phyloP scores from a whole-genome alignment of 2,797 vertebrate species.

The Falco naumanni region DNA sequence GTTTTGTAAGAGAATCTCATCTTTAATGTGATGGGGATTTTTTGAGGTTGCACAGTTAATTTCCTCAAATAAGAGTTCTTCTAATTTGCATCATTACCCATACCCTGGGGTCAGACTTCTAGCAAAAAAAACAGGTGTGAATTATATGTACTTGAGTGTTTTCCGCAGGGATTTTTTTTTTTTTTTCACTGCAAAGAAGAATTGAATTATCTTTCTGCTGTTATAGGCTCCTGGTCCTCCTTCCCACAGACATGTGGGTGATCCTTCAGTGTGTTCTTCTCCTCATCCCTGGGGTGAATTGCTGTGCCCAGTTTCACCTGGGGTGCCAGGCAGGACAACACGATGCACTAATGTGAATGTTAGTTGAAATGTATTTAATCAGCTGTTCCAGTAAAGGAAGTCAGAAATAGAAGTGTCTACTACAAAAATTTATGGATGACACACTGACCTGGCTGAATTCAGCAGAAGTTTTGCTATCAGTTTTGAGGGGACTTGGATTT shows the following conservation, averaged over 20 bases:
- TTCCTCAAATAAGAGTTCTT: slow-evolving; percentile 12
- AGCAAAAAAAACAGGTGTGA: not conserved
- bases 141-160: not conserved
- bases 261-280: not conserved
- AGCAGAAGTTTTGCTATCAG: not conserved
- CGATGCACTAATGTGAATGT: not conserved
- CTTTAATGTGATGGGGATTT: not conserved
- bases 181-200: not conserved
- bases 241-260: not conserved
- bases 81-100: slow-evolving; percentile 6
- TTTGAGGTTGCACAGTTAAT: not conserved
- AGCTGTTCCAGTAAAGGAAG: not conserved
- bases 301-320: not conserved
- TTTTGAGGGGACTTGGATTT: not conserved
- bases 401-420: not conserved
- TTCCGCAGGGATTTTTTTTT: not conserved
- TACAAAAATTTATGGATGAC: not conserved
- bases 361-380: not conserved
- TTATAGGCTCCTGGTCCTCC: not conserved
- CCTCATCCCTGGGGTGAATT: not conserved
- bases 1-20: not conserved
- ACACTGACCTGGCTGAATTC: not conserved
- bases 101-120: not conserved
- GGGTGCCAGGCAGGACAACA: not conserved
- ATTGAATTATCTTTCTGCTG: not conserved